These are phyloP conservation scores for Pterobdella sp. DNA, from an alignment of 2,888 invertebrate species.

Conservation along the genomic window DNA sequence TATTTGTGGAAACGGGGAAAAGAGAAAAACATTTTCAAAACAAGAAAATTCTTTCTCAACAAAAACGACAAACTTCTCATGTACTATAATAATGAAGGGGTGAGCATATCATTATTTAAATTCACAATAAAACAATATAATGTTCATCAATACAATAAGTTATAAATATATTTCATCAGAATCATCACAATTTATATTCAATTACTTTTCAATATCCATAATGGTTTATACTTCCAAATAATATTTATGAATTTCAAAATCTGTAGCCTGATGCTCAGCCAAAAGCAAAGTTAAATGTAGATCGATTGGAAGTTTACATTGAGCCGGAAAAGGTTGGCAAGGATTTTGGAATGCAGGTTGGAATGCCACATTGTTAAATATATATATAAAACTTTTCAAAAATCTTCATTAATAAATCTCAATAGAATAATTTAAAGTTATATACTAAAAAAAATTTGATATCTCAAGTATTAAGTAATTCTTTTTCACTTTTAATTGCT, in stretches of 20 bases:
- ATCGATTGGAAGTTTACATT: constrained; percentile 18
- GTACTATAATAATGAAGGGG: constrained; percentile 55
- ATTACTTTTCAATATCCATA: not conserved
- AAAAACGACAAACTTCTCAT: constrained; percentile 73
- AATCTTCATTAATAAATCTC: too few species aligned
- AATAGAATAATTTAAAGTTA: too few species aligned
- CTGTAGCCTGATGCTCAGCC: not conserved
- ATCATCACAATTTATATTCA: not conserved
- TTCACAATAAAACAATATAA: not conserved
- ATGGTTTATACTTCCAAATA: not conserved
- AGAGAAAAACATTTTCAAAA: constrained; percentile 74
- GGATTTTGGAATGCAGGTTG: constrained; percentile 47
- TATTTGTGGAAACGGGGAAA: constrained; percentile 77
- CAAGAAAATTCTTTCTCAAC: constrained; percentile 71
- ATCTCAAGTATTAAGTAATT: too few species aligned
- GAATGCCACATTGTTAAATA: too few species aligned
- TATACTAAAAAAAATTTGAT: too few species aligned
- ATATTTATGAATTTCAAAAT: not conserved
- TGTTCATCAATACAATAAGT: not conserved
- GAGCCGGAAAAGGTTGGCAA: constrained; percentile 35
- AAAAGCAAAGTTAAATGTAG: constrained; percentile 20
- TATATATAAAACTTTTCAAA: too few species aligned
- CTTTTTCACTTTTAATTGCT: too few species aligned
- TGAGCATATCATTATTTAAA: constrained; percentile 39
- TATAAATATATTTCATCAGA: not conserved